These are phyloP conservation scores for Escarpia spicata DNA, from an alignment of 2,888 invertebrate species.

Conservation along the genomic window DNA sequence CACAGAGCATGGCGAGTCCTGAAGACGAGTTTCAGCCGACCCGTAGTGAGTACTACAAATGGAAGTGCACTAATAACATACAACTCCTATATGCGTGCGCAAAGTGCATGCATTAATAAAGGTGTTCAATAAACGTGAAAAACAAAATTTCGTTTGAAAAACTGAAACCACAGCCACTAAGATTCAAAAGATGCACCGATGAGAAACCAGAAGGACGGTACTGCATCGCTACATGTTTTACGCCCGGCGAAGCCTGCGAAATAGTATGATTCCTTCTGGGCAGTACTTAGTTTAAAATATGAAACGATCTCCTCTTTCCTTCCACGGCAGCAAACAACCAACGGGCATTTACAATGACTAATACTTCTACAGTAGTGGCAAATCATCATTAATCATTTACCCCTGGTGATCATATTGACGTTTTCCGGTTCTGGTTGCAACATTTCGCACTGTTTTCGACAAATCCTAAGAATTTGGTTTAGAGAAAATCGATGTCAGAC, in stretches of 20 bases:
- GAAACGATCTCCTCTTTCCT: no score
- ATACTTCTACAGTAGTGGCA: neutral
- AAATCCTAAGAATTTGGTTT: neutral
- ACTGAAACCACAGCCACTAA: no score
- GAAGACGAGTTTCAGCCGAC: conserved; percentile 4
- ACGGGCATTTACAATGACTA: neutral
- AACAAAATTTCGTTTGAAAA: no score
- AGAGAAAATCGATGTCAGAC: neutral
- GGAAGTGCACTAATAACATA: neutral
- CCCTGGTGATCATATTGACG: neutral
- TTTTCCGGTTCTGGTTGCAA: neutral
- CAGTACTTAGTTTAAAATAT: no score
- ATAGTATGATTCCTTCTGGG: no score
- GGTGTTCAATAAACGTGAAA: no score
- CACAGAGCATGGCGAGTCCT: conserved; percentile 25
- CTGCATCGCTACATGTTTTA: no score
- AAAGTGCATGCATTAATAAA: no score
- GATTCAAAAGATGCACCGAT: no score
- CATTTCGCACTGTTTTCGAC: neutral
- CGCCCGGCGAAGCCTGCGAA: no score
- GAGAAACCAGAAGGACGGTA: no score
- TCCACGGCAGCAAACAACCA: neutral
- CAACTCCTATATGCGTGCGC: no score
- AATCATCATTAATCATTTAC: neutral
- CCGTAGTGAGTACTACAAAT: neutral